These are phyloP conservation scores for Drosophila saltans DNA, from an alignment of 1,140 invertebrate species.

Conservation along the genomic window DNA sequence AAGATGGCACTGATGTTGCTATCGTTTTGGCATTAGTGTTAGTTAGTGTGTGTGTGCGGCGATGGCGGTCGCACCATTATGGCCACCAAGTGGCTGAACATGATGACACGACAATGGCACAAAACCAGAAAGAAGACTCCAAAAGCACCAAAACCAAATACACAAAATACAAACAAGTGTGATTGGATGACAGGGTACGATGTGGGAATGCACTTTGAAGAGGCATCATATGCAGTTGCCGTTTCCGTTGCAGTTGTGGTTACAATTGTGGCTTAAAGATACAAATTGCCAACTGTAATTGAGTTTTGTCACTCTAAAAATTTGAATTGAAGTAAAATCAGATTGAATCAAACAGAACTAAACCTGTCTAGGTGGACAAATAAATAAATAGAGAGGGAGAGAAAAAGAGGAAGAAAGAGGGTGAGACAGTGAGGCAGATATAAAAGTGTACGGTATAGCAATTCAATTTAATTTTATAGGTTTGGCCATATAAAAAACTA, in stretches of 20 bases:
- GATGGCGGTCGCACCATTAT: conserved; percentile 47
- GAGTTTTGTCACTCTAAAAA: conserved; percentile 52
- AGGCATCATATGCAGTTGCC: background rate
- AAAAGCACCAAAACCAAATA: conserved; percentile 9
- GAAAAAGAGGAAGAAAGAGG: background rate
- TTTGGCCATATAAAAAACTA: conserved; percentile 16
- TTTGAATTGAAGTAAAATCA: background rate
- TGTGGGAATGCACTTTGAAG: conserved; percentile 23
- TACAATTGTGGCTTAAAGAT: background rate
- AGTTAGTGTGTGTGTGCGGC: background rate
- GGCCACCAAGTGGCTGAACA: conserved; percentile 59
- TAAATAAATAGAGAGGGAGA: no score
- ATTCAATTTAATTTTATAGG: conserved; percentile 53
- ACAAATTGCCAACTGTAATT: conserved; percentile 43
- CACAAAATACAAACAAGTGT: background rate
- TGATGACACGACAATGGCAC: conserved; percentile 32
- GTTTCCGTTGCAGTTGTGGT: conserved; percentile 44
- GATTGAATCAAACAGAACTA: background rate
- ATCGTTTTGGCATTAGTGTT: conserved; percentile 30
- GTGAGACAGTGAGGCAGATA: background rate
- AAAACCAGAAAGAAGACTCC: conserved; percentile 19
- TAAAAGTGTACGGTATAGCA: background rate
- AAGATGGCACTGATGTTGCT: conserved; percentile 21
- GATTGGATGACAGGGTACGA: no score
- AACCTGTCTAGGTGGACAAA: background rate